A percentile compares a stretch with the other conserved stretches of the same genome.
These are phyloP conservation scores for Tamias sibiricus DNA, from an alignment of 2,113 vertebrate genomes.

Conservation along the genomic window DNA sequence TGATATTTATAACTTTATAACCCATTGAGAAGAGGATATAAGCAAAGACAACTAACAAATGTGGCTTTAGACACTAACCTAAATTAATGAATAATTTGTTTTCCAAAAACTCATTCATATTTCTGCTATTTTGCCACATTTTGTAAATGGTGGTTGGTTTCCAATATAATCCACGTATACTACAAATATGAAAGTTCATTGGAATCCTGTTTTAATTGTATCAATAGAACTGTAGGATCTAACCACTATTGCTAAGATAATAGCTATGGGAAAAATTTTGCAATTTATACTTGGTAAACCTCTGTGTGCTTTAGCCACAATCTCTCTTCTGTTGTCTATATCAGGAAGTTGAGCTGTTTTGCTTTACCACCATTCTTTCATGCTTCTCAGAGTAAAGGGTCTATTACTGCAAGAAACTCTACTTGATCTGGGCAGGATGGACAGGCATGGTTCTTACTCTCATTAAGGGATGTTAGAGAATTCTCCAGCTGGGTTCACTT, in stretches of 20 bases:
- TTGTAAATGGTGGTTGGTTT: neutral
- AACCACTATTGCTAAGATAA: neutral
- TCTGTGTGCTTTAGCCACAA: neutral
- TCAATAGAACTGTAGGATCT: neutral
- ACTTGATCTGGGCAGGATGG: neutral
- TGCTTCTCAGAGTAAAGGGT: neutral
- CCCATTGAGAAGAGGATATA: neutral
- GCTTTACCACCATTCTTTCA: neutral
- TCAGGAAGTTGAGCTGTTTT: neutral
- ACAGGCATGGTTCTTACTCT: neutral
- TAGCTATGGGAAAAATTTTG: neutral
- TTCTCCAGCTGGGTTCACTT: neutral
- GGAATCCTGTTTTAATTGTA: neutral
- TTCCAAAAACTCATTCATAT: slow-evolving; percentile 33
- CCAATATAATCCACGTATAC: neutral
- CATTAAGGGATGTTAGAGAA: neutral
- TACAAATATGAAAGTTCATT: neutral
- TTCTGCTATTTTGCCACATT: neutral
- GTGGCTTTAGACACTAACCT: neutral
- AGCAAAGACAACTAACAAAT: slow-evolving; percentile 28
- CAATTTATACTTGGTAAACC: slow-evolving; percentile 2
- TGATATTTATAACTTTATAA: neutral
- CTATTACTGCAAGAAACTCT: neutral
- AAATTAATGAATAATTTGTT: neutral
- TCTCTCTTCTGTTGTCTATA: neutral